A percentile compares a stretch with the other conserved stretches of the same genome.
Evolutionary conservation across 2,888 invertebrate species (phyloP).

Genomic region (Synergus umbraculus): DNA sequence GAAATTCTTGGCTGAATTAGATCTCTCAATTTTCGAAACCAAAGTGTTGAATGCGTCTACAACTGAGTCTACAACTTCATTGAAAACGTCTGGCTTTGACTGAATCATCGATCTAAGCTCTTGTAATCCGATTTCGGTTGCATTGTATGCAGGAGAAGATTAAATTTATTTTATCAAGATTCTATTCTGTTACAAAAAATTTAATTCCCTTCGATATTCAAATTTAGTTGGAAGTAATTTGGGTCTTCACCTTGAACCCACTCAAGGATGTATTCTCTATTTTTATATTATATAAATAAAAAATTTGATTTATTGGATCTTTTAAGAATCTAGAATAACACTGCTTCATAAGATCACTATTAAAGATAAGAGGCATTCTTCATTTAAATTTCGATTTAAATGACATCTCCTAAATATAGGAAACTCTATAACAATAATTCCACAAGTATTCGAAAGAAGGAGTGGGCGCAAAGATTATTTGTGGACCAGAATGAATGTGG

Average conservation of each 20-base stretch:
- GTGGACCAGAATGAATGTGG: background rate
- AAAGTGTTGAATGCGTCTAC: background rate
- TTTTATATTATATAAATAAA: too few species aligned
- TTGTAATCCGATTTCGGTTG: slow-evolving; percentile 27
- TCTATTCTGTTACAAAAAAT: background rate
- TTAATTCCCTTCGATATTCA: background rate
- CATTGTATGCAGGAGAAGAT: background rate
- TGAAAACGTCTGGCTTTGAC: background rate
- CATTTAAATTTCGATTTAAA: too few species aligned
- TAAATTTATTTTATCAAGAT: background rate
- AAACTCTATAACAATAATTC: background rate
- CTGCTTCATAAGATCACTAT: too few species aligned
- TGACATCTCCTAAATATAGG: background rate
- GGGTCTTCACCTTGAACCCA: background rate
- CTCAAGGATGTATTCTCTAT: too few species aligned
- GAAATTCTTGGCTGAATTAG: background rate
- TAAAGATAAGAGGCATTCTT: too few species aligned
- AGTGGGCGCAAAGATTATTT: slow-evolving; percentile 25
- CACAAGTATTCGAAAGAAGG: background rate
- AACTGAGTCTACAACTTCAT: background rate
- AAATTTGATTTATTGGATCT: too few species aligned
- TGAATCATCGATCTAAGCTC: slow-evolving; percentile 25
- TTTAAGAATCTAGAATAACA: too few species aligned
- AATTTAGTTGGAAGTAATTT: background rate
- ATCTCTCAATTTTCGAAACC: background rate